Base-by-base conservation (phyloP, 2,113 vertebrate genomes). In the Alosa alosa region DNA sequence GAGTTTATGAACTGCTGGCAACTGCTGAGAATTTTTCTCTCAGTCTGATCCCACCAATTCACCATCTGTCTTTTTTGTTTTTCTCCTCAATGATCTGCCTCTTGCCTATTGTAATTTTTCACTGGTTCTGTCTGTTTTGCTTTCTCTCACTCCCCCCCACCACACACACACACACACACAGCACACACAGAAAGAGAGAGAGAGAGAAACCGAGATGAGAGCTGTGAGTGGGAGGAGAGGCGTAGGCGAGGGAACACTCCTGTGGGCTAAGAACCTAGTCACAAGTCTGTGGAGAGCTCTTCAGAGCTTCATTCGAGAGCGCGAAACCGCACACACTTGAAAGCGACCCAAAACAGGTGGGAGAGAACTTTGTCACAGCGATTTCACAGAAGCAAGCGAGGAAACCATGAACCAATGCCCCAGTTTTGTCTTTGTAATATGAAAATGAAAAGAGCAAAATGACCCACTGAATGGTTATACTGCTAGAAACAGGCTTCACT, bases 281-380 rank as follows among this genome's bases (percentile, higher is more conserved):
- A 92, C 92, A 92, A 89, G 87, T 88, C 88, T 90, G 92, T 92
- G 89, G 91, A 94, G 94, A 88, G 93, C 93, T 91, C 93, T 94
- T 91, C 91, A 92, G 89, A 83, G 39, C 72, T 78, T 78, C 25
- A 78, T 78, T 39, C 15, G 72, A 11, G 36, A 78, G 31, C 36
- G 9, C 4, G 13, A 36, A 78, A 78, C 72, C 72, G 72, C 72
- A 78, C 72, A 78, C 72, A 39, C 72, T 78, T 78, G 72, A 88
- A 91, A 92, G 89, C 83, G 83, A 82, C 91, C 87, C 81, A 89
- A 83, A 88, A 88, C 87, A 84, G 85, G 75, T 86, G 50, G 36
- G 52, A 60, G 31, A 83, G 36, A 57, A 60, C 39, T 83, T 39
- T 83, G 55, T 83, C 82, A 36, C 82, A 50, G 25, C 36, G 31